A percentile compares a stretch with the other conserved stretches of the same genome.
phyloP scores from a whole-genome alignment of 1,140 invertebrate species.

The Drosophila lini region DNA sequence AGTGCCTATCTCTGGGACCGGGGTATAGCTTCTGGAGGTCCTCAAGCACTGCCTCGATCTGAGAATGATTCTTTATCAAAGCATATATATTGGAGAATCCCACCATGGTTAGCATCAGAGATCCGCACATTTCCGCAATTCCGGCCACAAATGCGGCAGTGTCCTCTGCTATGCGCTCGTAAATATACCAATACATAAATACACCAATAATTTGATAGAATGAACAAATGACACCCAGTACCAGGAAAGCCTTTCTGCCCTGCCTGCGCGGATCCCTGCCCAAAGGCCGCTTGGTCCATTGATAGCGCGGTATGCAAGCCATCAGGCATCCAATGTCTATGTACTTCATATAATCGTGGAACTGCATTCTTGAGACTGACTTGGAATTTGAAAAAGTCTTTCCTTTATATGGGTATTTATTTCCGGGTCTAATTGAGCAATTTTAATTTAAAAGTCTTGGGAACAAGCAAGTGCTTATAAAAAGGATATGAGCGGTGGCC shows the following conservation, averaged over 20 bases:
- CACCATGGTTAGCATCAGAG: constrained; percentile 54
- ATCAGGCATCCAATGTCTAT: constrained; percentile 50
- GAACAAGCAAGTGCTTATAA: constrained; percentile 1
- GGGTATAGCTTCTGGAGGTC: constrained; percentile 57
- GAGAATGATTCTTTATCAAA: constrained; percentile 26
- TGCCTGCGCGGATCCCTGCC: not conserved
- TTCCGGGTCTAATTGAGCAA: constrained; percentile 12
- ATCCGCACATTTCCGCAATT: constrained; percentile 59
- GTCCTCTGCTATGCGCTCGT: constrained; percentile 4
- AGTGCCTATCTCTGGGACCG: not conserved
- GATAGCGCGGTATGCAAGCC: constrained; percentile 29
- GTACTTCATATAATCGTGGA: constrained; percentile 55
- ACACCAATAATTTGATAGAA: constrained; percentile 67
- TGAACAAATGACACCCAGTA: constrained; percentile 45
- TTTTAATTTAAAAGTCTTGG: constrained; percentile 2
- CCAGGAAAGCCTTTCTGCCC: constrained; percentile 19
- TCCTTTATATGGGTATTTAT: constrained; percentile 39
- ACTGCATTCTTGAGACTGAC: constrained; percentile 48
- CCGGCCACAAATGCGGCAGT: constrained; percentile 28
- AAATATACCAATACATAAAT: constrained; percentile 43
- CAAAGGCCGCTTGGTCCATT: constrained; percentile 23
- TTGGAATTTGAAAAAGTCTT: not conserved
- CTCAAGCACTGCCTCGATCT: constrained; percentile 50
- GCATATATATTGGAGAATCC: constrained; percentile 55
- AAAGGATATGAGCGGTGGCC: not conserved